Evolutionary conservation across 64 coral and sea anemone species (phyloP).

Genomic region (Montipora sp.): DNA sequence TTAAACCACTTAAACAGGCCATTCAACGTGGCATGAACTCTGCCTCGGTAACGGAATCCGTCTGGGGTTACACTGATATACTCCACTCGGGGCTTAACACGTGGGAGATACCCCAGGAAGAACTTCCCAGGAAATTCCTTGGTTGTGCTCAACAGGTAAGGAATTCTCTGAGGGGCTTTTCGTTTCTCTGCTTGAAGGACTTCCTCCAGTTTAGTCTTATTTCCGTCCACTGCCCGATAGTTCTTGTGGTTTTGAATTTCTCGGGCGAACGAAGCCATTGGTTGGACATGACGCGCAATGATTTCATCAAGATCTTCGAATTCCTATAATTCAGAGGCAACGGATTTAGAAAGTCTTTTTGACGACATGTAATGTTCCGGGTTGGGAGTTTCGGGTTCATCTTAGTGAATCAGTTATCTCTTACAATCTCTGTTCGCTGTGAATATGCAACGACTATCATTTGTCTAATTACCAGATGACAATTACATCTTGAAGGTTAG

Average conservation of each 20-base stretch:
- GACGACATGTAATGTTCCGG: too few relatives aligned
- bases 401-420: too few relatives aligned
- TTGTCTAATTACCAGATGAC: too few relatives aligned
- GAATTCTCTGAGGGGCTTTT: slow-evolving; percentile 89
- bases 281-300: slow-evolving; percentile 94
- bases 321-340: slow-evolving; percentile 67
- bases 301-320: slow-evolving; percentile 99
- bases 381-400: too few relatives aligned
- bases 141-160: slow-evolving; percentile 77
- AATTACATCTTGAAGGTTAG: too few relatives aligned
- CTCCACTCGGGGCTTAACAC: slow-evolving; percentile 90
- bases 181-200: slow-evolving; percentile 75
- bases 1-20: slow-evolving; percentile 97
- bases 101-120: slow-evolving; percentile 92
- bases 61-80: slow-evolving; percentile 90
- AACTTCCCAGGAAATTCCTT: slow-evolving; percentile 97
- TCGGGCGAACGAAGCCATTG: slow-evolving; percentile 90
- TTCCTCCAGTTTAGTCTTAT: slow-evolving; percentile 86
- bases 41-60: slow-evolving; percentile 88
- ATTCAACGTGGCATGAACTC: slow-evolving; percentile 91
- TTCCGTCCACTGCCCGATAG: slow-evolving; percentile 82
- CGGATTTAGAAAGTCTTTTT: neutral
- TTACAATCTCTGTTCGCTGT: too few relatives aligned
- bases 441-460: too few relatives aligned
- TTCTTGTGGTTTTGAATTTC: slow-evolving; percentile 95